Conservation (phyloP, 2,113 vertebrate species). For the Symphodus melops region DNA sequence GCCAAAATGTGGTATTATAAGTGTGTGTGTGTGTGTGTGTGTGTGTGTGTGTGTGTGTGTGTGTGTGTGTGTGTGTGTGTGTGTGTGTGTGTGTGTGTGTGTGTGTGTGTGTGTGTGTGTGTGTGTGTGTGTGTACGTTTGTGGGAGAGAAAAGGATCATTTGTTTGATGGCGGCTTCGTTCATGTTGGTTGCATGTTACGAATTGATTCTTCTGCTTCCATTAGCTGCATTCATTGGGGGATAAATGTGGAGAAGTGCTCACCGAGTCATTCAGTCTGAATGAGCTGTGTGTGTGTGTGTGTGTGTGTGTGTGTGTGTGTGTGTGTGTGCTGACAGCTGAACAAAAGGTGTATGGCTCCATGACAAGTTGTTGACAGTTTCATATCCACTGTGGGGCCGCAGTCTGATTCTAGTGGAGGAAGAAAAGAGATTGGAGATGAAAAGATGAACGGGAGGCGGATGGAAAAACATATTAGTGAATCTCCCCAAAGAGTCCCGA, state of each 20-base stretch:
- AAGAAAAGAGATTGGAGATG: conserved; percentile 24
- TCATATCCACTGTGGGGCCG: conserved; percentile 51
- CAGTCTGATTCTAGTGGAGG: conserved; percentile 26
- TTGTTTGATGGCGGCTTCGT: too few relatives aligned
- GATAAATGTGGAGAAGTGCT: conserved; percentile 4
- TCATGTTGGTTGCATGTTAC: background rate
- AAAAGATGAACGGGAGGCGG: conserved; percentile 37
- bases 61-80: too few relatives aligned
- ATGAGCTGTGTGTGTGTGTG: background rate
- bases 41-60: too few relatives aligned
- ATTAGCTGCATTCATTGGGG: background rate
- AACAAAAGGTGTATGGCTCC: conserved; percentile 43
- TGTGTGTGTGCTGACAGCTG: conserved; percentile 22
- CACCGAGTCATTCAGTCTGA: background rate
- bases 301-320: conserved; percentile 5
- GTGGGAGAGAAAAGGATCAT: too few relatives aligned
- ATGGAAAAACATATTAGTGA: conserved; percentile 25
- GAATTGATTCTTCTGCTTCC: conserved; percentile 13
- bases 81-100: too few relatives aligned
- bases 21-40: too few relatives aligned
- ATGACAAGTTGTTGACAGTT: conserved; percentile 61
- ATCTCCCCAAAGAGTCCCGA: conserved; percentile 31
- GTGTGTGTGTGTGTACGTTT: too few relatives aligned
- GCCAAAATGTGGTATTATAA: too few relatives aligned
- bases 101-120: too few relatives aligned